Evolutionary conservation across 2,888 invertebrate species (phyloP), one percentile per base, ranked within the genome.

Genomic region (Polyommatus icarus): DNA sequence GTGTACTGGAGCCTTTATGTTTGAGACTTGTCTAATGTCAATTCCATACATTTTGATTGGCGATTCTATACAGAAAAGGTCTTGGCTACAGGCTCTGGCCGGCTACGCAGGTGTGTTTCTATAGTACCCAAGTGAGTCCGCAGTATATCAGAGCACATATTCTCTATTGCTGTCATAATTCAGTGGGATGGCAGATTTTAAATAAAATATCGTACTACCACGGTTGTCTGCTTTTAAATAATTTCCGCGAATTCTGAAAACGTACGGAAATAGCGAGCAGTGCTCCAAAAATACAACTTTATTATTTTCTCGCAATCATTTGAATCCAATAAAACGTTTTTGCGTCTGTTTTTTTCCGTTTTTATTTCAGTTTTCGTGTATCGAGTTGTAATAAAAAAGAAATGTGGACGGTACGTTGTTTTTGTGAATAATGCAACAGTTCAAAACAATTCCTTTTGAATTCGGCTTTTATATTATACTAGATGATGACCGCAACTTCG

Each of bases 251-350:
- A 59, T 24, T 61, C 61, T 61, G 67, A 12, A 67, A 67, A 29
- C 29, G 7, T 29, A 67, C 67, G 15, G 6, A 29, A 67, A 67
- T 18, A 67, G 29, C 67, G 29, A 67, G 67, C 20, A 24, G 59
- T 3, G 61, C 67, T 67, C 67, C 67, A 32, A 67, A 67, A 67
- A 67, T 67, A 67, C 61, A 61, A 61, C 67, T 67, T 67, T 67
- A 67, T 67, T 67, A 67, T 67, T 67, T 67, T 67, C 67, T 67
- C 67, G 67, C 67, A 32, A 67, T 61, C 67, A 32, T 67, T 67
- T 32, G 67, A 67, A 67, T 67, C 67, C 24, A 67, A 67, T 67
- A 67, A 67, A 67, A 67, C 67, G 67, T 67, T 67, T 67, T 67
- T 67, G 29, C 67, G 7, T 67, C 29, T 67, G 67, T 67, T 15